Conservation (phyloP, 2,888 invertebrate genomes). For the Xestobium rufovillosum region DNA sequence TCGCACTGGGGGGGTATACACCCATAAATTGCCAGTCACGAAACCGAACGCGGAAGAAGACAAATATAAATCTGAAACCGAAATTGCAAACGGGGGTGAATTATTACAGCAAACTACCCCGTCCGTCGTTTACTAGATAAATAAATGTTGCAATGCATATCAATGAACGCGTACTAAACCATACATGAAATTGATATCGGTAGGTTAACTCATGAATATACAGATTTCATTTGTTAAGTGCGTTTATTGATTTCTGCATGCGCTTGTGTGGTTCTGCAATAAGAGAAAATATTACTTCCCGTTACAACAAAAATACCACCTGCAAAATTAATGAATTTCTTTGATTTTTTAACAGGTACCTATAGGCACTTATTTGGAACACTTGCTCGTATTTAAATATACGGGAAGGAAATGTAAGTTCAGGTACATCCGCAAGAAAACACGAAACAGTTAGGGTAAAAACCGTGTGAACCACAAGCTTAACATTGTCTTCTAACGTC, state of each 20-base stretch:
- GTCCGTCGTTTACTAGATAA: conserved; percentile 27
- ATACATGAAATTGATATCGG: conserved; percentile 28
- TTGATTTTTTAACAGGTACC: conserved; percentile 1
- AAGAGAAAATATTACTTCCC: not conserved
- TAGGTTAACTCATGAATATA: conserved; percentile 31
- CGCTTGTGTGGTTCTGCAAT: not conserved
- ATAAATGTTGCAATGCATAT: conserved; percentile 28
- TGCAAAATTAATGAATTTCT: not conserved
- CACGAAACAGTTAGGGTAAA: too few species aligned
- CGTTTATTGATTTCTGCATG: not conserved
- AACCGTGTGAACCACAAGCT: too few species aligned
- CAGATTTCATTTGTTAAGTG: conserved; percentile 29
- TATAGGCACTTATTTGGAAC: conserved; percentile 8
- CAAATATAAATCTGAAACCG: conserved; percentile 23
- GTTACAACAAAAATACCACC: not conserved
- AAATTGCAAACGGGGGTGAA: conserved; percentile 9
- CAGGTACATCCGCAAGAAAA: too few species aligned
- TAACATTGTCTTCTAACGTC: too few species aligned
- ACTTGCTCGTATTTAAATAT: conserved; percentile 7
- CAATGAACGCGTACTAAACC: conserved; percentile 24
- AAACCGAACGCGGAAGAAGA: conserved; percentile 26
- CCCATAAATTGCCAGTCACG: conserved; percentile 27
- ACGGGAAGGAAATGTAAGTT: too few species aligned
- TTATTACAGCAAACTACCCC: conserved; percentile 19
- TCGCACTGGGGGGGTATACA: conserved; percentile 19